A percentile compares a stretch with the other conserved stretches of the same genome.
These are phyloP conservation scores for Pan troglodytes DNA, from an alignment of 2,113 vertebrate genomes.

Conservation along the genomic window DNA sequence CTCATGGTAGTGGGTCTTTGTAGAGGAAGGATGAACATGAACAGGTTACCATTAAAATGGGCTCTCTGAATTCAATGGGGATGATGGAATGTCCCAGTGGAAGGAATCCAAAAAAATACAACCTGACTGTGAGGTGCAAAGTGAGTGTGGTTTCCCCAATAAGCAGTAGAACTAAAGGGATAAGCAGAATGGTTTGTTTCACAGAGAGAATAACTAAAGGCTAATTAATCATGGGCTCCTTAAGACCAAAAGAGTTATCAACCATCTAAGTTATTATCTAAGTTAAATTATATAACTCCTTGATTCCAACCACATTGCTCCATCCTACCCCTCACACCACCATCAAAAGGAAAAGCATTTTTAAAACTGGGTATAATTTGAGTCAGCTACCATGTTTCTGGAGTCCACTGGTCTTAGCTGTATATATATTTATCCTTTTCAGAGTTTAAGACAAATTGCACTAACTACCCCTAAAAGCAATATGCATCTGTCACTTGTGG, in stretches of 20 bases:
- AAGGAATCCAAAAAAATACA: neutral
- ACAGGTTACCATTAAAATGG: neutral
- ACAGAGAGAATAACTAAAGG: neutral
- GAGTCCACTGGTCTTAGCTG: neutral
- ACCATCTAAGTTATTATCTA: neutral
- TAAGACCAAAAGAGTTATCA: neutral
- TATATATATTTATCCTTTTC: neutral
- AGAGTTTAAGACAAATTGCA: neutral
- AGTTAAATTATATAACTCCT: neutral
- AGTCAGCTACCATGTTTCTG: neutral
- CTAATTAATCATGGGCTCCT: neutral
- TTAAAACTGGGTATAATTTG: neutral
- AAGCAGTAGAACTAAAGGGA: too few species aligned
- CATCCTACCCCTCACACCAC: neutral
- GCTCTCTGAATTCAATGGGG: neutral
- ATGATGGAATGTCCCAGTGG: neutral
- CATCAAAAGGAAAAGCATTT: neutral
- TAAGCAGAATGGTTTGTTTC: neutral
- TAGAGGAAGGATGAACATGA: neutral
- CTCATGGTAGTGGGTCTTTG: neutral
- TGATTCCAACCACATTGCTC: neutral
- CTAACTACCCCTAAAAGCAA: neutral
- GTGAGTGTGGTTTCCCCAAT: neutral
- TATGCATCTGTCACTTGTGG: neutral
- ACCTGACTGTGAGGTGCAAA: neutral